Conservation (phyloP, 2,888 invertebrate genomes). For the Oscheius myriophilus region DNA sequence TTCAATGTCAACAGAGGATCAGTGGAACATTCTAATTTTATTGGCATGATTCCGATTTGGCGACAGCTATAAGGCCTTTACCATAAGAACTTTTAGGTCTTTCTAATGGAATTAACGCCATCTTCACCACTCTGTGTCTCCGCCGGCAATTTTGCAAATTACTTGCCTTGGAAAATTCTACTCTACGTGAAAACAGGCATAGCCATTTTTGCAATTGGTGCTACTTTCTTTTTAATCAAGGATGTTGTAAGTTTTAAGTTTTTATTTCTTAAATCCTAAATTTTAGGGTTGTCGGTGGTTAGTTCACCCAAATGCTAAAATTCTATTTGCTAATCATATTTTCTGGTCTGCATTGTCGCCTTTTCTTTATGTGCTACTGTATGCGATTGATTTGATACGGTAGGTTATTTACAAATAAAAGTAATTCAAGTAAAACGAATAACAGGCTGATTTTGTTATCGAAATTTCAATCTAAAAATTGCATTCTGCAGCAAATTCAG, state of each 20-base stretch:
- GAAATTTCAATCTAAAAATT: background rate
- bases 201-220: constrained; percentile 5
- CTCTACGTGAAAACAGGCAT: constrained; percentile 3
- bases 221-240: constrained; percentile 15
- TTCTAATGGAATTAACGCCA: no score
- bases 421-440: no score
- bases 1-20: no score
- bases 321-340: constrained; percentile 21
- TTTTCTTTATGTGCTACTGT: constrained; percentile 14
- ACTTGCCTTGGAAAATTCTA: background rate
- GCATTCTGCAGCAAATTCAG: no score
- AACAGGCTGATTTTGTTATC: background rate
- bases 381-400: constrained; percentile 16
- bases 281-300: constrained; percentile 18
- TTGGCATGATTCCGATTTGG: no score
- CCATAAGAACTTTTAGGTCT: no score
- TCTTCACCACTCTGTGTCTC: no score
- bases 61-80: no score
- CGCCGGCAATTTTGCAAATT: no score
- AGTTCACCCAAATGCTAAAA: constrained; percentile 24
- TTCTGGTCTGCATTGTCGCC: constrained; percentile 18
- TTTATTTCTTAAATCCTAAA: background rate
- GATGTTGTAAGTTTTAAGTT: background rate
- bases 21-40: no score
- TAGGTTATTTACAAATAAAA: no score